phyloP scores from a whole-genome alignment of 1,140 invertebrate genomes.

The Magallana ariakensis region DNA sequence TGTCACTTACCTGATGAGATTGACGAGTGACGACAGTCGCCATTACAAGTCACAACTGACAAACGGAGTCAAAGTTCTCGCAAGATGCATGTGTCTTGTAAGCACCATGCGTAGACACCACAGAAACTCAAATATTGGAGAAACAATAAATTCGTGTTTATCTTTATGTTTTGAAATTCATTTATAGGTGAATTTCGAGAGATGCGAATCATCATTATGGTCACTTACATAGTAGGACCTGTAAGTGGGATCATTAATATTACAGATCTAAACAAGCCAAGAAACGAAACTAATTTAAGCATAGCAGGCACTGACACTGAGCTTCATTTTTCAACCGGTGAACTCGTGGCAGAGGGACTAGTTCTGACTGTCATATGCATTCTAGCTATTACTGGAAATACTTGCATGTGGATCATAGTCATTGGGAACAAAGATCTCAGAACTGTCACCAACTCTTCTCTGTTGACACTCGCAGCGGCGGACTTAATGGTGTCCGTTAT shows the following conservation, averaged over 20 bases:
- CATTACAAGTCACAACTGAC: not conserved
- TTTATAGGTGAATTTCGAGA: not conserved
- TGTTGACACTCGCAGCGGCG: constrained; percentile 49
- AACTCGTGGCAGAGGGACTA: constrained; percentile 57
- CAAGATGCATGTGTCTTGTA: no score
- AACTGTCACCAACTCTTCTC: constrained; percentile 54
- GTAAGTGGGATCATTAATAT: not conserved
- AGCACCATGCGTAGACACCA: no score
- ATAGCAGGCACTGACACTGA: not conserved
- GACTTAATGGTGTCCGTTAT: constrained; percentile 59
- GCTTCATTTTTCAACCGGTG: constrained; percentile 22
- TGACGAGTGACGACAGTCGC: not conserved
- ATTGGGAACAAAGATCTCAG: constrained; percentile 46
- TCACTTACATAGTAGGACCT: not conserved
- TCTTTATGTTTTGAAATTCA: no score
- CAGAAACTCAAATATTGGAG: no score
- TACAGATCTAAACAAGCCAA: not conserved
- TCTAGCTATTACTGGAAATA: constrained; percentile 61
- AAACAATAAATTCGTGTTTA: no score
- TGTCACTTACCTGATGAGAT: constrained; percentile 6
- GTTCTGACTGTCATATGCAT: constrained; percentile 59
- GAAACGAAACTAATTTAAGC: not conserved
- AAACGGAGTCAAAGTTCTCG: no score
- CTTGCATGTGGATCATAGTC: constrained; percentile 65
- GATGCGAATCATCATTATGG: not conserved